Percentiles rank a stretch among this genome's conserved stretches.
Evolutionary conservation across 2,888 invertebrate genomes (phyloP).

Genomic region (Stegophylla sp.): DNA sequence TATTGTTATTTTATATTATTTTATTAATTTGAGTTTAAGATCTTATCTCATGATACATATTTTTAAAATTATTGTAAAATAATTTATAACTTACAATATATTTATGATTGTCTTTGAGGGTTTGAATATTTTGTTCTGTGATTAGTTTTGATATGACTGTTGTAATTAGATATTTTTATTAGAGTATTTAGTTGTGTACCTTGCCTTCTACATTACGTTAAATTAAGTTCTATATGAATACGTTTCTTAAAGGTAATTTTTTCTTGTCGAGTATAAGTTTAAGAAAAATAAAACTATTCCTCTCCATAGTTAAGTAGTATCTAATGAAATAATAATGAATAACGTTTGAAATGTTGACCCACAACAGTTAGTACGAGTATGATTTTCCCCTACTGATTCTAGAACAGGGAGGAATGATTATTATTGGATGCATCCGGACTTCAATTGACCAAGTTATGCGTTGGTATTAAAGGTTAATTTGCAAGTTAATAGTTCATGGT

Average conservation of each 20-base stretch:
- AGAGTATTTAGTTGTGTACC: no score
- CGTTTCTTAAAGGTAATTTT: neutral
- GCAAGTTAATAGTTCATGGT: conserved; percentile 25
- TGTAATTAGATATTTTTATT: no score
- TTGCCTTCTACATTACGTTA: no score
- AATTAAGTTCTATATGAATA: no score
- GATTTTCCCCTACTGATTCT: conserved; percentile 28
- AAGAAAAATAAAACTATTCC: neutral
- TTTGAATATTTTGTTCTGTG: no score
- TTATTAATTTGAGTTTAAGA: no score
- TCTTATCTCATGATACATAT: no score
- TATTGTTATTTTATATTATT: no score
- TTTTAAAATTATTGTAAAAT: no score
- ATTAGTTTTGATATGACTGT: no score
- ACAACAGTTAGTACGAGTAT: neutral
- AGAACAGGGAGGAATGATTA: conserved; percentile 21
- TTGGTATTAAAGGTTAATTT: conserved; percentile 35
- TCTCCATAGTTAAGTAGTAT: neutral
- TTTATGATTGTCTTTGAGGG: no score
- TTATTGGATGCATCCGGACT: conserved; percentile 52
- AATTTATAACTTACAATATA: no score
- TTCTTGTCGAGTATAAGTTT: neutral
- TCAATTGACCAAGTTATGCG: conserved; percentile 39
- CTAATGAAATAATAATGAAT: conserved; percentile 22
- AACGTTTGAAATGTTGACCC: conserved; percentile 51